Base-by-base conservation (phyloP, 2,797 vertebrate genomes). In the Periophthalmus magnuspinnatus region DNA sequence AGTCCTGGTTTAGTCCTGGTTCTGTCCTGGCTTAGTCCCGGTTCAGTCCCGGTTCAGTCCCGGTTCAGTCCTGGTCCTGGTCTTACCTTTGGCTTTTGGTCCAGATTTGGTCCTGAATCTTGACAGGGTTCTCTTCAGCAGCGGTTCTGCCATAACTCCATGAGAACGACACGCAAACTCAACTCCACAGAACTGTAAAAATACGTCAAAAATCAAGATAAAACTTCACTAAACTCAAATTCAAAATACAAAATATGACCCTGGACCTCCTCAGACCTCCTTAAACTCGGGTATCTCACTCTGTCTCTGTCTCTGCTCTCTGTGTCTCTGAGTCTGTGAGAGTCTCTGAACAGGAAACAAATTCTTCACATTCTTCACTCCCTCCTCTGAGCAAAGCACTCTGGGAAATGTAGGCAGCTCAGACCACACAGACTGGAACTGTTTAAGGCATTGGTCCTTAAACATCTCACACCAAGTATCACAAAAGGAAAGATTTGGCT, bases 41-140 rank as follows among this genome's bases (percentile, higher is more conserved):
- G 6, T 34, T 45, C 4, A 36, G 22, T 57, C 21, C 55, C 5
- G 28, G 28, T 59, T 7, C 21, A 16, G 56, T 60, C 14, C 32
- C 34, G 56, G 57, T 36, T 11, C 17, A 11, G 56, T 41, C n/a
- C n/a, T n/a, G n/a, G 56, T 60, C 21, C 11, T 2, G 36, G n/a
- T 45, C 21, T 63, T 45, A 63, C 60, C 60, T 63, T 21, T 16
- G 38, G 34, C 13, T 57, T 13, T 57, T 9, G 32, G 57, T 33
- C 32, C 32, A 1, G 32, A 24, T 38, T 8, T 63, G 60, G n/a
- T 63, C 21, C 21, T 63, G n/a, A 63, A 45, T 45, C 60, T 41
- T 38, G 60, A 63, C 60, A 63, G 38, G 14, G 60, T 63, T 45
- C 38, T 63, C 60, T 45, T 63, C n/a, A 63, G 59, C 34, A 61